Evolutionary conservation across 2,888 invertebrate genomes (phyloP).

Genomic region (Kuschelorhynchus macadamiae): DNA sequence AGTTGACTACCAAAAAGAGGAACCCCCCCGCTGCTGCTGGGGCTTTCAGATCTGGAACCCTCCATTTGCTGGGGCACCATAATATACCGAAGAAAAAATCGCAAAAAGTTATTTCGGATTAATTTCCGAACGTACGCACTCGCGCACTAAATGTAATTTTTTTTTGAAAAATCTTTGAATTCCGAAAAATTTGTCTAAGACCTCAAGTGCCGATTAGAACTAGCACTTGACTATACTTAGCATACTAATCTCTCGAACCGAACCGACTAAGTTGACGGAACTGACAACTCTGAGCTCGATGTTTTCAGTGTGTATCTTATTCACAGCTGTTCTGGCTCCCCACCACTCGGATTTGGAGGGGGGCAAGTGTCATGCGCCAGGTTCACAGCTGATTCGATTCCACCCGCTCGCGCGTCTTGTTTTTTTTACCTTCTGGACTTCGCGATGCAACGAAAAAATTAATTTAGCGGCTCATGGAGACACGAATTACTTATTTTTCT

Average conservation of each 20-base stretch:
- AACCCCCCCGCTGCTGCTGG: slow-evolving; percentile 75
- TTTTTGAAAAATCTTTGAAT: slow-evolving; percentile 3
- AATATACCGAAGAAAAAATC: slow-evolving; percentile 71
- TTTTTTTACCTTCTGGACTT: slow-evolving; percentile 10
- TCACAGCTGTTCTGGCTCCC: slow-evolving; percentile 67
- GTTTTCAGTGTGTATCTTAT: slow-evolving; percentile 68
- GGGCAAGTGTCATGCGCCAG: slow-evolving; percentile 61
- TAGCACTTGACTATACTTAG: slow-evolving; percentile 64
- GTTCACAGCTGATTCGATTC: slow-evolving; percentile 63
- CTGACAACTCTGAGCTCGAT: slow-evolving; percentile 73
- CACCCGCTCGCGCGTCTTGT: slow-evolving; percentile 38
- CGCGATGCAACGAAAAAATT: neutral
- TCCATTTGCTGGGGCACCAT: slow-evolving; percentile 84
- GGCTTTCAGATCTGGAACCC: slow-evolving; percentile 64
- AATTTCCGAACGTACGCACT: slow-evolving; percentile 28
- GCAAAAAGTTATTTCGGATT: slow-evolving; percentile 1
- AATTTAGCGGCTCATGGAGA: too few species aligned
- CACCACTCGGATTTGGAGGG: slow-evolving; percentile 57
- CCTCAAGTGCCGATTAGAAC: slow-evolving; percentile 59
- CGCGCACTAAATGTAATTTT: slow-evolving; percentile 37
- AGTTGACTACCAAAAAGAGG: slow-evolving; percentile 91
- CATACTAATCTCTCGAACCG: slow-evolving; percentile 56
- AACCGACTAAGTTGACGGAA: slow-evolving; percentile 68
- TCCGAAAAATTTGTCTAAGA: slow-evolving; percentile 58
- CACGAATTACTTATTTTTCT: too few species aligned